These are phyloP conservation scores for Ptilodon capucinus DNA, from an alignment of 2,888 invertebrate genomes.

Conservation along the genomic window DNA sequence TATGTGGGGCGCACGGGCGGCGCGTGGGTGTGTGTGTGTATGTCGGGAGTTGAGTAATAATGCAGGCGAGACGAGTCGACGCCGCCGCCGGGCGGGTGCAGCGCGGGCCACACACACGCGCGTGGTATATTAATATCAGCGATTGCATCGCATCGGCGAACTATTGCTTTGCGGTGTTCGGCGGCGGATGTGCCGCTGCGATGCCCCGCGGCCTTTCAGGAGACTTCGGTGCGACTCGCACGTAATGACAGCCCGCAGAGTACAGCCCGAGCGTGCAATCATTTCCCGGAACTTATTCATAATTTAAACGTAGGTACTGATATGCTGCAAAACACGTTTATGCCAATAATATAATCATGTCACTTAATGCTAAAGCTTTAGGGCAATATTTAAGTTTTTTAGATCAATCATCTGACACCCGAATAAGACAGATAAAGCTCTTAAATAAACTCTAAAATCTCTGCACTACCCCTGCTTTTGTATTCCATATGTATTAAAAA, in stretches of 20 bases:
- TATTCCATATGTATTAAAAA: neutral
- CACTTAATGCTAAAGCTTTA: no score
- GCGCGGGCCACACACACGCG: slow-evolving; percentile 27
- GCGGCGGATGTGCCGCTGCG: slow-evolving; percentile 16
- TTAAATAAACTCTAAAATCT: no score
- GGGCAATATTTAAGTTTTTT: neutral
- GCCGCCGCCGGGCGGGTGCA: slow-evolving; percentile 48
- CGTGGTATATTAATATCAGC: slow-evolving; percentile 63
- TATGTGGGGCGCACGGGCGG: slow-evolving; percentile 59
- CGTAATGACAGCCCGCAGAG: slow-evolving; percentile 2
- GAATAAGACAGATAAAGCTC: no score
- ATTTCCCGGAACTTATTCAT: slow-evolving; percentile 2
- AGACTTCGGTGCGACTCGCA: slow-evolving; percentile 18
- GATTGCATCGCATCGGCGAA: slow-evolving; percentile 41
- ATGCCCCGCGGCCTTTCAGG: slow-evolving; percentile 36
- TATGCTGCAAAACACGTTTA: neutral
- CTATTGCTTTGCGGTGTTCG: slow-evolving; percentile 27
- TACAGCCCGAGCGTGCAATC: slow-evolving; percentile 11
- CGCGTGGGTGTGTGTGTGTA: slow-evolving; percentile 27
- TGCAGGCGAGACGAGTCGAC: slow-evolving; percentile 65
- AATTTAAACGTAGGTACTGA: neutral
- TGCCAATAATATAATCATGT: neutral
- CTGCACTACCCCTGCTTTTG: neutral
- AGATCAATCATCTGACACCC: no score
- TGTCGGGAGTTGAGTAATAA: slow-evolving; percentile 55